These are phyloP conservation scores for Trematomus loennbergii DNA, from an alignment of 2,113 vertebrate genomes.

Conservation along the genomic window DNA sequence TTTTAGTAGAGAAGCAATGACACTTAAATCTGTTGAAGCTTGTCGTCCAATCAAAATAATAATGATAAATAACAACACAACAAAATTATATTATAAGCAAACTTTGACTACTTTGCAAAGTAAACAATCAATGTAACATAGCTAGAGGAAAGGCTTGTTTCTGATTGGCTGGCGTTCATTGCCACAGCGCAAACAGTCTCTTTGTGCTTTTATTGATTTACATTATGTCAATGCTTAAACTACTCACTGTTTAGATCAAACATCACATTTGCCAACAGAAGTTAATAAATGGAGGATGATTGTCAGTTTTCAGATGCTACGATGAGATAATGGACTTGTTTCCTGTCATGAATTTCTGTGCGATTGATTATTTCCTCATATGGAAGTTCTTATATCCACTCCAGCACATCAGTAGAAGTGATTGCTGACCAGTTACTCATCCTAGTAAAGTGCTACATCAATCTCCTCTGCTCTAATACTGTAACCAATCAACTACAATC, in stretches of 20 bases:
- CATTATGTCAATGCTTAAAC: neutral
- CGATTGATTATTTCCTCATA: slow-evolving; percentile 8
- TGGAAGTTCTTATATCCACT: neutral
- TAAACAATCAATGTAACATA: neutral
- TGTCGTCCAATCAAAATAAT: too few species aligned
- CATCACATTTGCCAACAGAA: neutral
- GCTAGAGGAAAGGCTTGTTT: neutral
- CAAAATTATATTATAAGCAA: too few species aligned
- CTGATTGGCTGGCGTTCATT: neutral
- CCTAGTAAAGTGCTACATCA: neutral
- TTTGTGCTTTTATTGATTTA: neutral
- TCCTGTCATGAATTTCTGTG: neutral
- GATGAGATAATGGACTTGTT: neutral
- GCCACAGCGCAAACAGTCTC: neutral
- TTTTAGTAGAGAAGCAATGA: too few species aligned
- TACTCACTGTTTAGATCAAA: neutral
- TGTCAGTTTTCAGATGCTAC: neutral
- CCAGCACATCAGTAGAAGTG: neutral
- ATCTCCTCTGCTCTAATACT: too few species aligned
- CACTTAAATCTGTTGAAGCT: too few species aligned
- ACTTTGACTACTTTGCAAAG: neutral
- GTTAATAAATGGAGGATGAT: neutral
- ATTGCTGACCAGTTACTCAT: neutral
- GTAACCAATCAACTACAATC: neutral
- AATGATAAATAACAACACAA: too few species aligned